Evolutionary conservation across 2,797 vertebrate species (phyloP).

Genomic region (Anniella stebbinsi): DNA sequence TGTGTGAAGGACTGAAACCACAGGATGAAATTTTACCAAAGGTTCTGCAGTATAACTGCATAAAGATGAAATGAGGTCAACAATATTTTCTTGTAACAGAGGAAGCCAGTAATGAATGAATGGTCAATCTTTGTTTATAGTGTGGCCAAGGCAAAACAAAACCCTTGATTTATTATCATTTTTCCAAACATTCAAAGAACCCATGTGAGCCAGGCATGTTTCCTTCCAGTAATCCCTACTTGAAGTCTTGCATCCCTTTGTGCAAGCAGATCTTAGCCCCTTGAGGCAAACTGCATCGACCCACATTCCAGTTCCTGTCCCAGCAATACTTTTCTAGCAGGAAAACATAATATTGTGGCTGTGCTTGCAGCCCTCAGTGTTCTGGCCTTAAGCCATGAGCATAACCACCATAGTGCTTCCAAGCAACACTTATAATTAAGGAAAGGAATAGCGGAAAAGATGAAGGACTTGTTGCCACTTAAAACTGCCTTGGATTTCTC

Average conservation of each 20-base stretch:
- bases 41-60: accelerated
- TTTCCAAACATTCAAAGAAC: neutral
- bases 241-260: neutral
- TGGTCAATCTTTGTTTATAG: conserved; percentile 5
- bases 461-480: neutral
- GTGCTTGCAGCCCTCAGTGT: neutral
- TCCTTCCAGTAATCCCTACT: neutral
- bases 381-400: neutral
- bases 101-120: conserved; percentile 52
- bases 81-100: neutral
- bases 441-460: neutral
- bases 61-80: conserved; percentile 15
- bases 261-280: neutral
- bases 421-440: neutral
- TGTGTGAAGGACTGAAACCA: neutral
- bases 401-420: neutral
- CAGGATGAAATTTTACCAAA: conserved; percentile 36
- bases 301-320: neutral
- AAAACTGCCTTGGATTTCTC: neutral
- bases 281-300: neutral
- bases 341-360: neutral
- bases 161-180: conserved; percentile 7
- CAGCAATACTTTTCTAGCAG: neutral
- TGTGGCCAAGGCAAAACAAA: neutral
- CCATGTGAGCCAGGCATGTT: neutral